Evolutionary conservation across 2,797 vertebrate genomes (phyloP), one percentile per base, ranked within the genome.

Genomic region (Caiman crocodilus): DNA sequence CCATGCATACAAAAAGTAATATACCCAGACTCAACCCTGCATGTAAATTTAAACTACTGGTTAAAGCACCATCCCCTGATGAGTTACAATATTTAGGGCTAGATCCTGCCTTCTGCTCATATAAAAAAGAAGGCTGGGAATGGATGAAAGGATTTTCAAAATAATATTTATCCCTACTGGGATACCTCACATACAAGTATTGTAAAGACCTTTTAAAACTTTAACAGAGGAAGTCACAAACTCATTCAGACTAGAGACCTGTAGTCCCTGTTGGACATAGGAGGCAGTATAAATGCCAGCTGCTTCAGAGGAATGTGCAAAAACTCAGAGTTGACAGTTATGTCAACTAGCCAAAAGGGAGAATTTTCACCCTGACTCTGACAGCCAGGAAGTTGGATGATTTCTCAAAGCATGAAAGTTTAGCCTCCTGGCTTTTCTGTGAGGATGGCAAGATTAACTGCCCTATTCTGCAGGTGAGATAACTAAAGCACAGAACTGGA

Each of bases 1-100:
- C 25, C 25, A 87, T 69, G 89, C 55, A 23, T n/a, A 56, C 2
- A 3, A 6, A 18, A 0, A 0, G 64, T 15, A 35, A 59, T 4
- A 2, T 0, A 1, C 58, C 56, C 17, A 67, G 60, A 32, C 42
- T 21, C 67, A 71, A 35, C 65, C 23, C 1, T 77, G 82, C 84
- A 58, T 35, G 74, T 73, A 2, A 23, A 59, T 4, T 60, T 0
- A 56, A 30, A 0, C 21, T 71, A 4, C 16, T 74, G 58, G 28
- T 75, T 82, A 58, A 81, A 82, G 7, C 61, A 76, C 16, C 69
- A 71, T 28, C 3, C 6, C 4, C 35, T 26, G 35, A 26, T 26
- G 42, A 73, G 50, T 73, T 42, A 73, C 42, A 73, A 4, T 0
- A 0, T 3, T 63, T 35, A 15, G 60, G 10, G 57, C 57, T 16